Conservation (phyloP, 2,888 invertebrate species). For the Calephelis perditalis region DNA sequence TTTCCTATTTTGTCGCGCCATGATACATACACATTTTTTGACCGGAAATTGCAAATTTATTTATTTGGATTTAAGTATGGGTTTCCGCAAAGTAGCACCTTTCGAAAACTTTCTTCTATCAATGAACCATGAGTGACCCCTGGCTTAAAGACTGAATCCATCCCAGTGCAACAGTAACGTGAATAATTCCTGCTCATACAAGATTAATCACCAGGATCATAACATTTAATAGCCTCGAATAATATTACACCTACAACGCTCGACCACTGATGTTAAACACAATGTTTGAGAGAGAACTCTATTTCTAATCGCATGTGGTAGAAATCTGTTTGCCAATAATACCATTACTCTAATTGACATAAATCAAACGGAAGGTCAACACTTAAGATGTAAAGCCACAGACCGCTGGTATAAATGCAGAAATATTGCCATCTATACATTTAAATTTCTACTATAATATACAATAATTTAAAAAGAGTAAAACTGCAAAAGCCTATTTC, state of each 20-base stretch:
- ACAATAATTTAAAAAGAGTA: no score
- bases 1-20: no score
- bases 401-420: not conserved
- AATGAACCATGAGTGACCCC: no score
- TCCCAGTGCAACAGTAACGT: no score
- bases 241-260: not conserved
- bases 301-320: not conserved
- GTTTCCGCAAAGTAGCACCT: no score
- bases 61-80: no score
- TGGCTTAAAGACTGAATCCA: no score
- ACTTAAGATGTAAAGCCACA: not conserved
- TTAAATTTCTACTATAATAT: not conserved
- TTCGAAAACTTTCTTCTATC: no score
- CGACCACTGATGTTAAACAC: not conserved
- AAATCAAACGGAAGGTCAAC: slow-evolving; percentile 3
- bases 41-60: no score
- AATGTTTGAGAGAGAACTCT: not conserved
- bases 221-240: slow-evolving; percentile 6
- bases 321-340: not conserved
- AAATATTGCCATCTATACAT: not conserved
- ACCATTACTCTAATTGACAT: not conserved
- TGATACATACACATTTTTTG: no score
- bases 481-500: no score
- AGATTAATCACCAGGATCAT: not conserved
- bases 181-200: not conserved